These are phyloP conservation scores for Periparus ater DNA, from an alignment of 2,797 vertebrate genomes.

Conservation along the genomic window DNA sequence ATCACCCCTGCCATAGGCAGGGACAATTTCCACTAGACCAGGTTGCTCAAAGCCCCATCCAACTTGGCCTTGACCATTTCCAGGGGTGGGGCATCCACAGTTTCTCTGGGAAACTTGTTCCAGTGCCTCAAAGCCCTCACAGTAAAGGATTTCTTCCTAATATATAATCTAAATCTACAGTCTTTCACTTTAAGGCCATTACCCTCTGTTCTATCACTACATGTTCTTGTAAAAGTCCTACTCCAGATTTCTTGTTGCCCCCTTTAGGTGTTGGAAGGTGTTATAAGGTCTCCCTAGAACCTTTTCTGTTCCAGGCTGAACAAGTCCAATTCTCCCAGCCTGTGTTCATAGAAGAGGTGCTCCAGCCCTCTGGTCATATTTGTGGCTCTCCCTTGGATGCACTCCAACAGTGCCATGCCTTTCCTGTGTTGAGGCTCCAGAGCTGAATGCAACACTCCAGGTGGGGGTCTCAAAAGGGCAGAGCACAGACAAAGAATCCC, in stretches of 20 bases:
- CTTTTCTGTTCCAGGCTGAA: background rate
- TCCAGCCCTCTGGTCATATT: no score
- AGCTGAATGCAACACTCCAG: background rate
- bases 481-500: background rate
- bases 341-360: background rate
- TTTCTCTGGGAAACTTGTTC: background rate
- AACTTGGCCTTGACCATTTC: background rate
- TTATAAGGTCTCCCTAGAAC: background rate
- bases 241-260: background rate
- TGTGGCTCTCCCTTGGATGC: rapidly evolving
- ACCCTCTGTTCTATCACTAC: background rate
- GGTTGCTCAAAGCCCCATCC: background rate
- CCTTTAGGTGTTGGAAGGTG: background rate
- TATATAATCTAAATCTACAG: background rate
- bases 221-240: background rate
- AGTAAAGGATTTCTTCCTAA: background rate
- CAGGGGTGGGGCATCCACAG: background rate
- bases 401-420: background rate
- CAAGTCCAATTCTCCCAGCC: background rate
- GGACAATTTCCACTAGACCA: background rate
- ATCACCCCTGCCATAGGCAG: background rate
- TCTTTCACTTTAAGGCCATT: background rate
- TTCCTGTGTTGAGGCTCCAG: background rate
- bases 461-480: background rate
- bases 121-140: rapidly evolving